Base-by-base conservation (phyloP, 2,113 vertebrate genomes). In the Entelurus aequoreus region DNA sequence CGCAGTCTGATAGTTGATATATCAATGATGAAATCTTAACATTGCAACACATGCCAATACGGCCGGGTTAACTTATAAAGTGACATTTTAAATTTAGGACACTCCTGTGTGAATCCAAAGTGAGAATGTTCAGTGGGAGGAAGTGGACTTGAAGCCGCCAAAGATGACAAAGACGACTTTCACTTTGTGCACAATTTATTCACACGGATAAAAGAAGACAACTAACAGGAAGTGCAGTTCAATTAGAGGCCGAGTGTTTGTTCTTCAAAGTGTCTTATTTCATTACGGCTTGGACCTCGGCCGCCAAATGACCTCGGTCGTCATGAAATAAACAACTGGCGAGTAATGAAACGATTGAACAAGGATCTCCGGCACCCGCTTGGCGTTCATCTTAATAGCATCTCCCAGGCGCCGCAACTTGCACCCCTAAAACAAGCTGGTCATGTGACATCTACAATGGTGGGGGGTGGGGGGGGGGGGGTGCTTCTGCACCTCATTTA, bases 341-440 rank as follows among this genome's bases (percentile, higher is more conserved):
- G 42, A 56, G 64, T 58, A 72, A 77, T 69, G 15, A 60, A 64
- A 65, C 62, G 13, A 76, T 59, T 52, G 54, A 46, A 69, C 60
- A 48, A 72, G 28, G n/a, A 72, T 60, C 57, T 49, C 49, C 61
- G 13, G 19, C 66, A 55, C 60, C 69, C 40, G 58, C 21, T 28
- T 21, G 61, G 47, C 46, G 48, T 19, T 72, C 72, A 77, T 80
- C 65, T 67, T 70, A 71, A 74, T 59, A 60, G 57, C 40, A 56
- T 69, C 67, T 72, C 59, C 60, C 36, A 44, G 64, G 65, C 44
- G 46, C 1, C 16, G 67, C 16, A 6, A 59, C 48, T 40, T 76
- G n/a, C n/a, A 16, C 37, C 48, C 68, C 4, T 59, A 66, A 61
- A 76, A 72, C 59, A 64, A 70, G 15, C 28, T 35, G 6, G 1